Base-by-base conservation (phyloP, 2,888 invertebrate genomes). In the Sarcophaga variegata region DNA sequence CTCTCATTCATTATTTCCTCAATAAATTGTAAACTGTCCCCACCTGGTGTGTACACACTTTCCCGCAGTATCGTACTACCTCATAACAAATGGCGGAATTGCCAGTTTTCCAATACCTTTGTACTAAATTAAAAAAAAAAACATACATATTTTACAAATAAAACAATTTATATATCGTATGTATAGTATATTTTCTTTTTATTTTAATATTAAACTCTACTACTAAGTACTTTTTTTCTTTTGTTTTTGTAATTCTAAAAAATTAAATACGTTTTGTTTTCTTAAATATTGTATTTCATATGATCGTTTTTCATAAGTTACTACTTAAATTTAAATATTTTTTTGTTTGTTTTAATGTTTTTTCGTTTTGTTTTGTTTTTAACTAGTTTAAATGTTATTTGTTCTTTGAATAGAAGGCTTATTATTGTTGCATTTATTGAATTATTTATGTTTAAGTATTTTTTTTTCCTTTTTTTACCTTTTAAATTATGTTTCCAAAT, bases 321-420 rank as follows among this genome's bases (percentile, higher is more conserved):
- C 75, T 76, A 80, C 76, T 75, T 83, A 79, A 10, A 74, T 45
- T 75, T 84, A 83, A 76, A 81, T 81, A 81, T 37, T 37, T 37
- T 37, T 37, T 37, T 17, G 20, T 79, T 78, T 69, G 49, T 47
- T 20, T 66, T 72, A 11, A 60, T 14, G 17, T 20, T 49, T 49
- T 49, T 49, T 14, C 49, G 17, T 66, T 49, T 49, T 49, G 10
- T 49, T 49, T 54, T 1, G 0, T 54, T 54, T 37, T 37, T 37
- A 37, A 54, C 54, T 54, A 54, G 12, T 17, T 54, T 54, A 54
- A 54, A 54, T 76, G 22, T 76, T 70, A 14, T 81, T 85, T 54
- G 63, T 85, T 81, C 67, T 81, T 81, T 85, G 49, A 82, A 83
- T 83, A 80, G 86, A 86, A 86, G 86, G 83, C 86, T 76, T 83